Evolutionary conservation across 2,113 vertebrate species (phyloP).

Genomic region (Aegotheles bennettii): DNA sequence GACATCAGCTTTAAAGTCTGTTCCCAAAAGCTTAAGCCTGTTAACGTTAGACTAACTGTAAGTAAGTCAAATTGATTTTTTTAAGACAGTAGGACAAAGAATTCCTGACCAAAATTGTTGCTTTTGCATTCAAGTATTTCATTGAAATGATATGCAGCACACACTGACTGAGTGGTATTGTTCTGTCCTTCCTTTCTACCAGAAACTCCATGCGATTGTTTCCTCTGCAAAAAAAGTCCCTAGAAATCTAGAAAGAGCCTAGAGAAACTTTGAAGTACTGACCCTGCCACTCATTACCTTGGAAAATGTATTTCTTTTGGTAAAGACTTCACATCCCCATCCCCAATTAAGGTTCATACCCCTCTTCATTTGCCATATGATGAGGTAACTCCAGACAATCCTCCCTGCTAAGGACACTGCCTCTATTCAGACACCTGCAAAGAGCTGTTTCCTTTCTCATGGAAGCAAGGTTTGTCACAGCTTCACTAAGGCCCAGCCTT

Average conservation of each 20-base stretch:
- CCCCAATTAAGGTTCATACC: neutral
- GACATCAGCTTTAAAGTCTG: neutral
- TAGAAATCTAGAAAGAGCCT: neutral
- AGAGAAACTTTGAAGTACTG: neutral
- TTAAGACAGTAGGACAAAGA: neutral
- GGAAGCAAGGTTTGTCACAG: neutral
- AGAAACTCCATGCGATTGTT: neutral
- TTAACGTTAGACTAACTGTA: neutral
- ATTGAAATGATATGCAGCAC: neutral
- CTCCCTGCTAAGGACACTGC: neutral
- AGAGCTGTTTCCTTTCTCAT: neutral
- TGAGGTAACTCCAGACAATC: neutral
- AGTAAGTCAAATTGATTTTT: neutral
- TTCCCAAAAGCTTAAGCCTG: neutral
- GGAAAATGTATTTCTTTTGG: neutral
- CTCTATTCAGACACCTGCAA: neutral
- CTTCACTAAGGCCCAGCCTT: neutral
- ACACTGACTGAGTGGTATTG: neutral
- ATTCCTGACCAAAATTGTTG: neutral
- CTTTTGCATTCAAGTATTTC: neutral
- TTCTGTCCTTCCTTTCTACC: neutral
- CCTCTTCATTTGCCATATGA: neutral
- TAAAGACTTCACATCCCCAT: neutral
- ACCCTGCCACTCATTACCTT: neutral
- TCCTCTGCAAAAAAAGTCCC: neutral